Evolutionary conservation across 2,797 vertebrate genomes (phyloP), one percentile per base, ranked within the genome.

Genomic region (Sebastes minor): DNA sequence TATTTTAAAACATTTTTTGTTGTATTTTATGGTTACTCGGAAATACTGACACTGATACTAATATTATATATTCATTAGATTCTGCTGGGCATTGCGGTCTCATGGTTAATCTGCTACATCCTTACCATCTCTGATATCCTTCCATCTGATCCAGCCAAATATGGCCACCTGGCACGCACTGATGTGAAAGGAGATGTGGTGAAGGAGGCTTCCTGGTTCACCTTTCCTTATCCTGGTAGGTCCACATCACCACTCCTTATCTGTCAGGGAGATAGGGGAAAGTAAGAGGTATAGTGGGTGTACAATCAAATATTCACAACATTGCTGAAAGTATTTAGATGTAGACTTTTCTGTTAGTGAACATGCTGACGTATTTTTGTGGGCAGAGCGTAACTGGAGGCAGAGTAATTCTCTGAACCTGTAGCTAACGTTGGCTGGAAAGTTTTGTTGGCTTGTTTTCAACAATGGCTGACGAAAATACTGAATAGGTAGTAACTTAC

Each of bases 221-320:
- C 93, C n/a, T 88, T 99, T 78, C 97, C 98, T 35, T 99, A 98
- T 81, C 98, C 98, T 94, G 98, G 98, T 98, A 66, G 74, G 66
- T 59, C 1, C 25, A 53, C 2, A 16, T 35, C 12, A 25, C 32
- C 20, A 60, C 10, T 18, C n/a, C 14, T 28, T 12, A 18, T 46
- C 6, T 11, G 33, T 59, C 62, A 27, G 16, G 30, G 35, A 42
- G 13, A 9, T 38, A 56, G 1, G 35, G 20, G 33, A 57, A 22
- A 22, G 30, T 13, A 38, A 57, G 8, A 8, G 2, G 12, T 18
- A 8, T 59, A 23, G 6, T 25, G 2, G 5, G 20, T 68, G 33
- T 42, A 13, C 33, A 61, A 30, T 32, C 13, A 33, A 46, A 46
- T 33, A 16, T 62, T 68, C 20, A 62, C 18, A 65, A 22, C 8